Evolutionary conservation across 2,888 invertebrate species (phyloP).

Genomic region (Phortica magna): DNA sequence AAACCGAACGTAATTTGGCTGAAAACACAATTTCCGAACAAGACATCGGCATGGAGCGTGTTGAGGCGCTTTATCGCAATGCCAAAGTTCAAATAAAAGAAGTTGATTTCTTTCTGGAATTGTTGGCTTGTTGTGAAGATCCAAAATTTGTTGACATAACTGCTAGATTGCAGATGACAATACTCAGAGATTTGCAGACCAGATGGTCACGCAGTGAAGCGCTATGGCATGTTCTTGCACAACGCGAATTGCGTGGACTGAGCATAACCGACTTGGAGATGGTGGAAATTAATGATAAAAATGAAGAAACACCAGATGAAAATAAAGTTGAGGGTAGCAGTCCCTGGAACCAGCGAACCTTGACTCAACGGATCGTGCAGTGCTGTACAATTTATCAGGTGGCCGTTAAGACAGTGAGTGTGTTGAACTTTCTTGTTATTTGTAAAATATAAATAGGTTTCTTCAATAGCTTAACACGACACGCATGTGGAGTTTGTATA

Average conservation of each 20-base stretch:
- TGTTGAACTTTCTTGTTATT: not conserved
- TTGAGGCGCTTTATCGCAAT: slow-evolving; percentile 82
- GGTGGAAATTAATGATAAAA: slow-evolving; percentile 33
- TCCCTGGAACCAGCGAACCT: slow-evolving; percentile 63
- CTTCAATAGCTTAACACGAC: slow-evolving; percentile 9
- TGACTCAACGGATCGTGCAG: slow-evolving; percentile 78
- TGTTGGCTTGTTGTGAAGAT: slow-evolving; percentile 79
- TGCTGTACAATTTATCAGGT: slow-evolving; percentile 79
- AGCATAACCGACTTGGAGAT: slow-evolving; percentile 60
- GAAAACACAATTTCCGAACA: slow-evolving; percentile 73
- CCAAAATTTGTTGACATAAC: slow-evolving; percentile 79
- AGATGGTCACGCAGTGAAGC: slow-evolving; percentile 79
- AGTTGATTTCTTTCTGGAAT: slow-evolving; percentile 81
- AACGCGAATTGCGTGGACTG: slow-evolving; percentile 80
- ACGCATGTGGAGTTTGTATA: slow-evolving; percentile 79
- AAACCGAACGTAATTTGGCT: slow-evolving; percentile 76
- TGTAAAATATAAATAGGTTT: not conserved
- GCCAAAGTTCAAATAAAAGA: slow-evolving; percentile 81
- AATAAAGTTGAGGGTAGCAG: slow-evolving; percentile 27
- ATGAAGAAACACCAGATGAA: slow-evolving; percentile 31
- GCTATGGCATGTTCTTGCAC: slow-evolving; percentile 82
- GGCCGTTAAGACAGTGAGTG: slow-evolving; percentile 78
- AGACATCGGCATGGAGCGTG: slow-evolving; percentile 79
- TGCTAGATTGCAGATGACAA: slow-evolving; percentile 80
- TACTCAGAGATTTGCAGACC: slow-evolving; percentile 79